Evolutionary conservation across 1,140 invertebrate species (phyloP).

Genomic region (Spodoptera frugiperda): DNA sequence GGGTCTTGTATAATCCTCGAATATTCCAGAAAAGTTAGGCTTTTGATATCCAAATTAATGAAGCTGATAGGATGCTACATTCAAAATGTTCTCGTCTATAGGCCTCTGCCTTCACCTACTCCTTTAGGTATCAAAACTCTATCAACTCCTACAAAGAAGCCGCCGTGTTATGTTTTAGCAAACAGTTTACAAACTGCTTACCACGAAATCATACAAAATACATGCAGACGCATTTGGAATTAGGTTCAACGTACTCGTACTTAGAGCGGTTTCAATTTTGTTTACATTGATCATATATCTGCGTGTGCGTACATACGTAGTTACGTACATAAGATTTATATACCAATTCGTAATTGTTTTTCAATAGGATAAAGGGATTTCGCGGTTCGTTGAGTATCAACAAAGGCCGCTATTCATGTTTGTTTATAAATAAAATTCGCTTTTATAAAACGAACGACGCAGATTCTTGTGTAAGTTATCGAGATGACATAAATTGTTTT

Average conservation of each 20-base stretch:
- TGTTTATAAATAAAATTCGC: conserved; percentile 4
- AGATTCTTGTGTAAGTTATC: background rate
- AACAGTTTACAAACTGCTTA: background rate
- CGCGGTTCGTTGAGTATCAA: background rate
- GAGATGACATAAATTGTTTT: conserved; percentile 28
- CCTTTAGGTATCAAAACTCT: too few relatives aligned
- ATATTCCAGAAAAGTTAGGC: too few relatives aligned
- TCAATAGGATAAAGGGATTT: background rate
- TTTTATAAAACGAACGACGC: conserved; percentile 7
- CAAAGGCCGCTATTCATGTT: background rate
- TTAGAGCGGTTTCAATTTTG: background rate
- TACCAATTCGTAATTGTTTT: background rate
- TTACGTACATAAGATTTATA: too few relatives aligned
- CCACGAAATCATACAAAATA: background rate
- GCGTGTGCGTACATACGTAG: background rate
- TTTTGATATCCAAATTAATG: too few relatives aligned
- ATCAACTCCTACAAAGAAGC: too few relatives aligned
- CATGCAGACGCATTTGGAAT: background rate
- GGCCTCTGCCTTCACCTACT: too few relatives aligned
- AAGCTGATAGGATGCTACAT: too few relatives aligned
- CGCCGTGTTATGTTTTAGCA: too few relatives aligned
- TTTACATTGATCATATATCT: too few relatives aligned
- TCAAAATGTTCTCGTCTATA: too few relatives aligned
- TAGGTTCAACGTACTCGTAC: background rate
- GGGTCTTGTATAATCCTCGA: too few relatives aligned